Evolutionary conservation across 2,888 invertebrate species (phyloP).

Genomic region (Lasioglossum zephyrum): DNA sequence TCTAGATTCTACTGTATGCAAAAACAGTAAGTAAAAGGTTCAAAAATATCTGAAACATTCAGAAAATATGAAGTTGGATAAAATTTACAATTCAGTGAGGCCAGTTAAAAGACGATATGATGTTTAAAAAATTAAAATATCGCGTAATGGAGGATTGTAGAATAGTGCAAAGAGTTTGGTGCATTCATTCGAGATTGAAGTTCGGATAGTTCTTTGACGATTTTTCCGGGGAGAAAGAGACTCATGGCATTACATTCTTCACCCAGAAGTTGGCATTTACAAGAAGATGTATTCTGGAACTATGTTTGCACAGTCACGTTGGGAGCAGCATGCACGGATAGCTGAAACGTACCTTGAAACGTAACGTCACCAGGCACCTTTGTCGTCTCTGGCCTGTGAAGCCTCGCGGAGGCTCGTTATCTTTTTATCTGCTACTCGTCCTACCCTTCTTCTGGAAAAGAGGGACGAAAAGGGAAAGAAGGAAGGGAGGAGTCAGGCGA

Average conservation of each 20-base stretch:
- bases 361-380: slow-evolving; percentile 68
- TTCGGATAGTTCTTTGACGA: background rate
- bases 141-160: accelerated
- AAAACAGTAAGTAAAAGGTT: too few species aligned
- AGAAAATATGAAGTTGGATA: too few species aligned
- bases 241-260: slow-evolving; percentile 49
- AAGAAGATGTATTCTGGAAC: slow-evolving; percentile 54
- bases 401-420: slow-evolving; percentile 77
- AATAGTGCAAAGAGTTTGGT: background rate
- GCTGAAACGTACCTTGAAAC: slow-evolving; percentile 60
- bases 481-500: slow-evolving; percentile 52
- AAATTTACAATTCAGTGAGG: too few species aligned
- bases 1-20: too few species aligned
- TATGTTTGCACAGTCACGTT: slow-evolving; percentile 53
- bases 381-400: slow-evolving; percentile 71
- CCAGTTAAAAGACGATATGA: too few species aligned
- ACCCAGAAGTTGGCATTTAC: slow-evolving; percentile 52
- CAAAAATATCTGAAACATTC: too few species aligned
- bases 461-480: slow-evolving; percentile 52
- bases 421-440: slow-evolving; percentile 74
- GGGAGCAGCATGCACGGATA: slow-evolving; percentile 53
- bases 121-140: background rate
- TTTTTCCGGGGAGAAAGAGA: slow-evolving; percentile 19
- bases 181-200: background rate
- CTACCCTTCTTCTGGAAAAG: slow-evolving; percentile 52